Conservation (phyloP, 2,113 vertebrate genomes). For the Crypturellus undulatus region DNA sequence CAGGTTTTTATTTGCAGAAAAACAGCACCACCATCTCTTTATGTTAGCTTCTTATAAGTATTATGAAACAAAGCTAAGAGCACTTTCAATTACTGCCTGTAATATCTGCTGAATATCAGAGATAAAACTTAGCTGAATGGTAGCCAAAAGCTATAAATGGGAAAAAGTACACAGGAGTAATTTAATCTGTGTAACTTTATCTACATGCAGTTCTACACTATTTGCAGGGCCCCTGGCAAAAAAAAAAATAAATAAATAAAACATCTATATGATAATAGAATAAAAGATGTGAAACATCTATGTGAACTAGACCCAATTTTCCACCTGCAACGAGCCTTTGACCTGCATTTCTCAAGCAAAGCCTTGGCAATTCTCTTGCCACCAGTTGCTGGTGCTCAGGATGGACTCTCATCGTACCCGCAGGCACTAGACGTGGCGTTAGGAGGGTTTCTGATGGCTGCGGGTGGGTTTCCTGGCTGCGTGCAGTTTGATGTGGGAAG, state of each 20-base stretch:
- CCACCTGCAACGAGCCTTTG: background rate
- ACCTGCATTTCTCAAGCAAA: background rate
- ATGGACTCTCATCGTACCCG: background rate
- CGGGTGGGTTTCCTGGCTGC: background rate
- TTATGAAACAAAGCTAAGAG: background rate
- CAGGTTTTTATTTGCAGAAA: background rate
- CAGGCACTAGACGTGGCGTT: background rate
- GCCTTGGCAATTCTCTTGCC: background rate
- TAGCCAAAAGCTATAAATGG: constrained; percentile 44
- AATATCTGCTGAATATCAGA: background rate
- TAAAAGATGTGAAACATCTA: background rate
- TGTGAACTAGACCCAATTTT: background rate
- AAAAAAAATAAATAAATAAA: background rate
- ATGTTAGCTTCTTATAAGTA: background rate
- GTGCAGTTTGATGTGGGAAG: background rate
- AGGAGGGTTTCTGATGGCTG: background rate
- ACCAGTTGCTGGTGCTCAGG: background rate
- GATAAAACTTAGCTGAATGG: background rate
- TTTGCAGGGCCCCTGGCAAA: background rate
- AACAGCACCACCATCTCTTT: background rate
- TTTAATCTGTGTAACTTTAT: constrained; percentile 24
- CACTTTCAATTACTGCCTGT: background rate
- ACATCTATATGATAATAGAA: background rate
- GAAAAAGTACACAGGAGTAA: background rate
- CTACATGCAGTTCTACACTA: constrained; percentile 10